Evolutionary conservation across 2,797 vertebrate genomes (phyloP).

Genomic region (Eptatretus atami): DNA sequence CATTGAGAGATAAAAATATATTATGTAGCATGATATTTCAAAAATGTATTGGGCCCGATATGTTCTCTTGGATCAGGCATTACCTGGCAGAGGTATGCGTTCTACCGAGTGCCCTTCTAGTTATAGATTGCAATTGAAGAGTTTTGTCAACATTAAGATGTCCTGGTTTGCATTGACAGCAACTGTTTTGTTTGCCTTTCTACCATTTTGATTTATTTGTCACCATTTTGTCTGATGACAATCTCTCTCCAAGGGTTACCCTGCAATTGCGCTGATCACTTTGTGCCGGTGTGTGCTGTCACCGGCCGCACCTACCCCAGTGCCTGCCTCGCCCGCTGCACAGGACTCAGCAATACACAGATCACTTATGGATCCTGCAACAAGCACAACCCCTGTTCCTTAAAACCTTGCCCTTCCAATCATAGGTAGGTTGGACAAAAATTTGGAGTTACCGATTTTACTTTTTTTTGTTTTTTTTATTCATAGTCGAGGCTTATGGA

Average conservation of each 20-base stretch:
- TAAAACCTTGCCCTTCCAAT: slow-evolving; percentile 38
- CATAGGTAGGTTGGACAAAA: slow-evolving; percentile 29
- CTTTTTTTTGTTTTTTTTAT: too few relatives aligned
- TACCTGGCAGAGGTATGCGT: too few relatives aligned
- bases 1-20: too few relatives aligned
- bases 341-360: slow-evolving; percentile 55
- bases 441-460: too few relatives aligned
- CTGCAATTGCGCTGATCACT: slow-evolving; percentile 59
- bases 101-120: too few relatives aligned
- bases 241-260: slow-evolving; percentile 31
- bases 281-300: slow-evolving; percentile 56
- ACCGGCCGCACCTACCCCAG: slow-evolving; percentile 80
- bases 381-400: slow-evolving; percentile 36
- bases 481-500: too few relatives aligned
- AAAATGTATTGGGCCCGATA: too few relatives aligned
- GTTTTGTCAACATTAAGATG: too few relatives aligned
- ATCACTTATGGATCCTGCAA: slow-evolving; percentile 55
- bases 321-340: slow-evolving; percentile 59
- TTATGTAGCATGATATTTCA: too few relatives aligned
- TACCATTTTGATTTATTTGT: not conserved
- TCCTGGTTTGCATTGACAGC: not conserved
- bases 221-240: not conserved
- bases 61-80: too few relatives aligned
- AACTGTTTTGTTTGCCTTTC: not conserved
- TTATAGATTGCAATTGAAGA: too few relatives aligned